These are phyloP conservation scores for Masticophis lateralis DNA, from an alignment of 2,797 vertebrate species.

Conservation along the genomic window DNA sequence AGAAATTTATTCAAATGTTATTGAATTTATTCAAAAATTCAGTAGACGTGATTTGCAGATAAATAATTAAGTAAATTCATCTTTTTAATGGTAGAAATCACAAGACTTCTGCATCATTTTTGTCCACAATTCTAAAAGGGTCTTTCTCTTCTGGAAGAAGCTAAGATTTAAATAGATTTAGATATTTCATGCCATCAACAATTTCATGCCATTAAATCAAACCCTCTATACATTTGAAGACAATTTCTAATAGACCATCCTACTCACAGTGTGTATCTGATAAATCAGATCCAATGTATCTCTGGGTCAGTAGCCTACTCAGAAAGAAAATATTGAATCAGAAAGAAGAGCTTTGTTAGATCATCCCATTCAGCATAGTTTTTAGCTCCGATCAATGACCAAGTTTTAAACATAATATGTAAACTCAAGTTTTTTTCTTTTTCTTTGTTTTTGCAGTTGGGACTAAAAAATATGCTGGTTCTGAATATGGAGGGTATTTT, in stretches of 20 bases:
- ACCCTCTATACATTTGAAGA: neutral
- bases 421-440: neutral
- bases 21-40: neutral
- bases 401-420: neutral
- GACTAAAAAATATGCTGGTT: neutral
- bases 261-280: neutral
- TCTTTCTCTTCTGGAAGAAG: neutral
- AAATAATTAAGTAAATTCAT: neutral
- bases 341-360: neutral
- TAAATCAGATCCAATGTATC: neutral
- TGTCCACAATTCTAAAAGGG: neutral
- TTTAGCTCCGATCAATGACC: neutral
- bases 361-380: neutral
- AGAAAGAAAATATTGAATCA: neutral
- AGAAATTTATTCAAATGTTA: neutral
- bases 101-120: neutral
- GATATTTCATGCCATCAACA: neutral
- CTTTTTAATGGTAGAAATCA: neutral
- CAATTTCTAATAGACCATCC: neutral
- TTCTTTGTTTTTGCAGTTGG: neutral
- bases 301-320: neutral
- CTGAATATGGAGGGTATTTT: neutral
- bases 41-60: neutral
- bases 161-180: neutral
- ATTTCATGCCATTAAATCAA: neutral